phyloP scores from a whole-genome alignment of 2,113 vertebrate species.

The Amphilophus citrinellus region DNA sequence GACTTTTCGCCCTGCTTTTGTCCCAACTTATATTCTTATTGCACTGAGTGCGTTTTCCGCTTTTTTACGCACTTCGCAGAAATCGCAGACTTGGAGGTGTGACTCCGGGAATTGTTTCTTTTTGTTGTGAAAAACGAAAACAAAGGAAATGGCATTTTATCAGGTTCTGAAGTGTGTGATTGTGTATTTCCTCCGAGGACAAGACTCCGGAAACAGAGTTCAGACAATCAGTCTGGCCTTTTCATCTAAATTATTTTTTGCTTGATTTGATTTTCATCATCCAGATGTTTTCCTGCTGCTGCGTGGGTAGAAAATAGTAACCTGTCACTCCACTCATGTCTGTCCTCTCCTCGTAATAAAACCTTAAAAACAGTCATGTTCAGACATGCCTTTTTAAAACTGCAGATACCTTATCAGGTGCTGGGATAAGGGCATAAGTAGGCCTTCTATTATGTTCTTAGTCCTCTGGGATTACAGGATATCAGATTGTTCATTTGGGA shows the following conservation, averaged over 20 bases:
- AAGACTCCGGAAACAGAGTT: background rate
- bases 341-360: too few species aligned
- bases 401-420: background rate
- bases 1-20: conserved; percentile 10
- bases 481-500: background rate
- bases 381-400: too few species aligned
- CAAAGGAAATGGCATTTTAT: background rate
- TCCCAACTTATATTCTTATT: conserved; percentile 2
- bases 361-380: background rate
- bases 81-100: background rate
- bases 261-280: background rate
- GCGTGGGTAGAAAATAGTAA: background rate
- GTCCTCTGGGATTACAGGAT: background rate
- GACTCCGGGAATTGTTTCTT: background rate
- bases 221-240: background rate
- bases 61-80: background rate
- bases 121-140: background rate
- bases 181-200: background rate
- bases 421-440: background rate
- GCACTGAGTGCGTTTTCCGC: background rate
- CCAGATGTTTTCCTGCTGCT: conserved; percentile 6
- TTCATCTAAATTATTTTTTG: background rate
- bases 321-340: background rate
- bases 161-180: background rate
- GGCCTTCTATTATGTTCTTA: background rate